Base-by-base conservation (phyloP, 2,113 vertebrate species). In the Deroptyus accipitrinus region DNA sequence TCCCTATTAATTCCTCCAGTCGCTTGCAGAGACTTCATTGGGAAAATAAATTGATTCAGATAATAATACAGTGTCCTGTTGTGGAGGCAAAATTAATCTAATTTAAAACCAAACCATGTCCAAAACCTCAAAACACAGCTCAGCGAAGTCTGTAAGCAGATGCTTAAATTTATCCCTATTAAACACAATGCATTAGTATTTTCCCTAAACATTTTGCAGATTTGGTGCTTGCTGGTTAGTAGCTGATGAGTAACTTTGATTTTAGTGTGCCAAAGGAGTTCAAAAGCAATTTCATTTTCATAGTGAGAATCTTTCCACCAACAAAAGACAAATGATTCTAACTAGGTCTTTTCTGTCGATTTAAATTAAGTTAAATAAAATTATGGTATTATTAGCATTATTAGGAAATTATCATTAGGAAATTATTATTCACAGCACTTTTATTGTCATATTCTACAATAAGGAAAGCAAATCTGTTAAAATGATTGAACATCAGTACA, bases 341-440 rank as follows among this genome's bases (percentile, higher is more conserved):
- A 94, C 86, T 69, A 94, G 67, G 42, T 35, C 77, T 64, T 57
- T 93, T 87, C 74, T 72, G 55, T 87, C 54, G 54, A 61, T 96
- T 95, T 94, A 91, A 96, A 95, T 86, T 93, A 96, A 93, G 95
- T 95, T 95, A 93, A 96, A 80, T 89, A 89, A 96, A 90, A 96
- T 96, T 96, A 94, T 70, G 48, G 46, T 77, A 82, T 94, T 97
- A 94, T 95, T 95, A 94, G 6, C 76, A 75, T 93, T 95, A 95
- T 96, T 96, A 92, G n/a, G 42, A 49, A 48, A n/a, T 74, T 92
- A 93, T 96, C 83, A 96, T 94, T 94, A 93, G 54, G 77, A 95
- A 94, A 96, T 94, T 84, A 85, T 81, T 91, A 84, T 91, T 95
- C 90, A 70, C 70, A 72, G 69, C 68, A 85, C 61, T 94, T 96